Conservation (phyloP, 2,797 vertebrate species). For the Pseudopleuronectes americanus region DNA sequence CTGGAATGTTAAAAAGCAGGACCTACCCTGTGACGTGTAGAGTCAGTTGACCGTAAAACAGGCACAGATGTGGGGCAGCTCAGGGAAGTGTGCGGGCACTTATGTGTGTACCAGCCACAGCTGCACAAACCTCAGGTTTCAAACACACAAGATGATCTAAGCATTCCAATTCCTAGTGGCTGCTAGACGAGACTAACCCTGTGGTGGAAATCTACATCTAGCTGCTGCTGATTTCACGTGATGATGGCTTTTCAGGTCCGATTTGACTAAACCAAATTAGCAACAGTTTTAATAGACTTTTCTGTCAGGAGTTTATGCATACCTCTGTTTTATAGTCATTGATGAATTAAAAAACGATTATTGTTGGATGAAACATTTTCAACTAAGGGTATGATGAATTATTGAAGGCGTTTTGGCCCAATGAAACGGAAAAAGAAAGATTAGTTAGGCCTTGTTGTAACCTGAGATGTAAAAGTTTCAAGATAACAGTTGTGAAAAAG, state of each 20-base stretch:
- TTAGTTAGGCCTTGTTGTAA: neutral
- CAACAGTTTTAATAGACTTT: no score
- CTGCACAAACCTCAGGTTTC: neutral
- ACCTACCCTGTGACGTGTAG: slow-evolving; percentile 46
- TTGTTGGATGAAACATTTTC: no score
- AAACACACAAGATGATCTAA: neutral
- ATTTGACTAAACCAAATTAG: neutral
- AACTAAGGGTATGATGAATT: no score
- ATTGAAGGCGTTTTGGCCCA: neutral
- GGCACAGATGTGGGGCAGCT: slow-evolving; percentile 50
- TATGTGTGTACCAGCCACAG: slow-evolving; percentile 8
- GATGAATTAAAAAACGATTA: no score
- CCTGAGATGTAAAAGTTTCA: neutral
- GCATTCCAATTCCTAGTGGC: neutral
- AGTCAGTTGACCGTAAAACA: slow-evolving; percentile 41
- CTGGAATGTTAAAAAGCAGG: slow-evolving; percentile 78
- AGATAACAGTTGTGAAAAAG: neutral
- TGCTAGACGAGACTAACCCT: neutral
- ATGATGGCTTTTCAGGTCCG: neutral
- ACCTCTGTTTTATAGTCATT: no score
- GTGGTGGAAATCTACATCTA: neutral
- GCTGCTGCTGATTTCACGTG: neutral
- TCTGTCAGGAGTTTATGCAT: no score
- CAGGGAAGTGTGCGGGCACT: slow-evolving; percentile 9
- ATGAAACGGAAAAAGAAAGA: neutral